Evolutionary conservation across 2,888 invertebrate species (phyloP), one percentile per base, ranked within the genome.

Genomic region (Acronicta aceris): DNA sequence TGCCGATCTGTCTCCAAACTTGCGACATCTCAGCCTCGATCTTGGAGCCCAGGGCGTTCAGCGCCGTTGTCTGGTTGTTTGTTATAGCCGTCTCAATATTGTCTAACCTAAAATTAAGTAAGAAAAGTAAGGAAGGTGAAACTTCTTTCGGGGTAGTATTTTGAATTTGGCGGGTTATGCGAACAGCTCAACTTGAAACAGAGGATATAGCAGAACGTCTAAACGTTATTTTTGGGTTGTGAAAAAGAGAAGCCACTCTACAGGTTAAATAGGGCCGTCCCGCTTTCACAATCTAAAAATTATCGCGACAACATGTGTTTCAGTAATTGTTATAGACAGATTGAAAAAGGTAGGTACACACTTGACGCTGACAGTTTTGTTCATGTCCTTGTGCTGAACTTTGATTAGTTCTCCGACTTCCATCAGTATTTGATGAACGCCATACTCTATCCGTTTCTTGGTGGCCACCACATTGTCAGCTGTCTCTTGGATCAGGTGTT

Each of bases 1-100:
- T 97, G 69, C 98, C 98, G 76, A 98, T 98, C 88, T 98, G 98
- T 21, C 98, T 95, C 98, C 98, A 98, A 15, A 98, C 98, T 86
- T 97, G 97, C 71, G 97, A 96, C 86, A 98, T 97, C 84, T 98
- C 98, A 13, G 96, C 94, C 78, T 98, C 98, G 82, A 98, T 96
- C 82, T 97, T 96, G 0, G 95, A 91, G 51, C 97, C 98, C 52
- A 98, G 89, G 88, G 98, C 98, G 6, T 96, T 95, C 59, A 97
- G 89, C 0, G 97, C 96, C 2, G 96, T 96, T 41, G 96, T 96
- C 79, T 98, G 98, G 81, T 96, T 97, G 68, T 95, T 96, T 70
- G 97, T 92, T 62, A 98, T 96, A 1, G 96, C 94, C 42, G 95
- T 91, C 58, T 97, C 96, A 56, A 98, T 96, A 33, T 91, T 95